Base-by-base conservation (phyloP, 2,888 invertebrate genomes). In the Pasiphila rectangulata region DNA sequence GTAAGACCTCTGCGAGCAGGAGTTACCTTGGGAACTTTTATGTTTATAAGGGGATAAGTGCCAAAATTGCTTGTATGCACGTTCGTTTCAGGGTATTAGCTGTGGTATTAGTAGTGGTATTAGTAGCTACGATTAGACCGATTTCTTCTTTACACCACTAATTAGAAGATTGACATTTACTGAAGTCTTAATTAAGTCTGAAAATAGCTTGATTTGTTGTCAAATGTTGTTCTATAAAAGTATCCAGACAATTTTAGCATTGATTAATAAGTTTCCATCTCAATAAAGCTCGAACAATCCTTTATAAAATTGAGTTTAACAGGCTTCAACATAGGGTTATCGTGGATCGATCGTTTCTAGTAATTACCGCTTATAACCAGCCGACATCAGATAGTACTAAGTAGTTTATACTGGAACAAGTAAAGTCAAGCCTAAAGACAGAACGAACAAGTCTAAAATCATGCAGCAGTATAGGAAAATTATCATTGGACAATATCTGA, bases 401-500 rank as follows among this genome's bases (percentile, higher is more conserved):
- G 37, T 39, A 43, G 25, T 38, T 35, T 32, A 20, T 34, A 40
- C 19, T 12, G 15, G 25, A 38, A n/a, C n/a, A n/a, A n/a, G n/a
- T n/a, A n/a, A n/a, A n/a, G n/a, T n/a, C n/a, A n/a, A n/a, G n/a
- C n/a, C n/a, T n/a, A n/a, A n/a, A n/a, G 27, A 3, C 7, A 7
- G 1, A 7, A n/a, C n/a, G n/a, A 12, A 25, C 0, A 27, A 13
- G 3, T 25, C 6, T 27, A 7, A 6, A 54, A 47, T 54, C 54
- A 59, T 46, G 50, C 52, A 57, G 57, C 64, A 58, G 61, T 53
- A 43, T 45, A 51, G 44, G 47, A 62, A 62, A 66, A 61, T 63
- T 55, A 62, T 57, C 49, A 47, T 63, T 59, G 61, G 55, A 69
- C 71, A 76, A 72, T 75, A 72, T 75, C 74, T 74, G 69, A 64